Evolutionary conservation across 2,113 vertebrate species (phyloP).

Genomic region (Meles meles): DNA sequence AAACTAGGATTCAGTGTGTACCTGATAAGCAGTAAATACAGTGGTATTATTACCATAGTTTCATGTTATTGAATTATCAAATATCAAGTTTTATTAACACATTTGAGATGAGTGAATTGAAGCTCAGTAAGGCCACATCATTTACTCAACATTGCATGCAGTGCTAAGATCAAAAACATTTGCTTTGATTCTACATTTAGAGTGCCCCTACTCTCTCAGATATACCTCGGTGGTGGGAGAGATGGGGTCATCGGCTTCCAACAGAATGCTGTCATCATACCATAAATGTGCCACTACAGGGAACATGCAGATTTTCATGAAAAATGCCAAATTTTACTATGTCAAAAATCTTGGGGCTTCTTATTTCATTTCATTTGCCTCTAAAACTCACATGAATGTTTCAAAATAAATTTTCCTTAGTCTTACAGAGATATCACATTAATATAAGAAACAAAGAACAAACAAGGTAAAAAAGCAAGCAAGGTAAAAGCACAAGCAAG

Average conservation of each 20-base stretch:
- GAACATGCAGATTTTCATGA: neutral
- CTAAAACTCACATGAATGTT: neutral
- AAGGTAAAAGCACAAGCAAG: neutral
- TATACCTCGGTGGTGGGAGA: neutral
- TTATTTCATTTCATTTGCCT: neutral
- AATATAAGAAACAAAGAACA: neutral
- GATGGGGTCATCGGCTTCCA: neutral
- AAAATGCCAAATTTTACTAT: neutral
- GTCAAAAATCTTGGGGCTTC: neutral
- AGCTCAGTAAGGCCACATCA: neutral
- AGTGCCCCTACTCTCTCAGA: neutral
- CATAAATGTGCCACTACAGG: neutral
- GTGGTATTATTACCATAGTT: neutral
- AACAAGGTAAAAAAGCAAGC: neutral
- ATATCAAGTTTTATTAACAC: neutral
- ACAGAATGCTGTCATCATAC: fast-evolving
- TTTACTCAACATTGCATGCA: neutral
- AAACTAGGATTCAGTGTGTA: neutral
- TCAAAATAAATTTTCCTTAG: neutral
- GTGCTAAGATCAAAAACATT: neutral
- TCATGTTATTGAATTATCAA: neutral
- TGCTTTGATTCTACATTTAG: neutral
- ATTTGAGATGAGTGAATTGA: neutral
- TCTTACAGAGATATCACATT: neutral
- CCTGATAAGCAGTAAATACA: neutral